phyloP scores from a whole-genome alignment of 2,797 vertebrate species.

The Squalus acanthias region DNA sequence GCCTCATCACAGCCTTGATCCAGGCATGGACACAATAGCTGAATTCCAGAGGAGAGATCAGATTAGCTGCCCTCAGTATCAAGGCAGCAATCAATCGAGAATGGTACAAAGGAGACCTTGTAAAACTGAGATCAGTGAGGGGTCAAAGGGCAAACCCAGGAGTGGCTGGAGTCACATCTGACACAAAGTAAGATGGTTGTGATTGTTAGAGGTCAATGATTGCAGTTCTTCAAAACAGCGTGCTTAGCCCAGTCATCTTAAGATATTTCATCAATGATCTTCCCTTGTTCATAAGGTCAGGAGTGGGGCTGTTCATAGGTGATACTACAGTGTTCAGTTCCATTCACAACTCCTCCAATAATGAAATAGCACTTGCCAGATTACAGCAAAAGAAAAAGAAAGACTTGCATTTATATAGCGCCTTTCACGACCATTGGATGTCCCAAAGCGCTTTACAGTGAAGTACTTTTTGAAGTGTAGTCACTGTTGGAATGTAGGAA shows the following conservation, averaged over 20 bases:
- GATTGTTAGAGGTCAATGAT: not conserved
- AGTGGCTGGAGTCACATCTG: not conserved
- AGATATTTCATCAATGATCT: too few relatives aligned
- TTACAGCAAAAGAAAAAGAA: not conserved
- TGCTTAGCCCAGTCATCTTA: too few relatives aligned
- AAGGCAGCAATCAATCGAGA: not conserved
- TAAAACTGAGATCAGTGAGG: not conserved
- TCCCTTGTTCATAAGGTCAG: too few relatives aligned
- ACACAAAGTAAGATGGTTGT: not conserved
- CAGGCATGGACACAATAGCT: not conserved
- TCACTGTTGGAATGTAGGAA: too few relatives aligned
- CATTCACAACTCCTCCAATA: not conserved
- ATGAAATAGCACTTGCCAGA: not conserved
- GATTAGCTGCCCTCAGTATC: not conserved
- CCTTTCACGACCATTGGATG: too few relatives aligned
- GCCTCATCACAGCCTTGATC: not conserved
- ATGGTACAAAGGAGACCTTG: too few relatives aligned
- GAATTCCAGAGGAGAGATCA: not conserved
- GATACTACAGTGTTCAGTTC: not conserved
- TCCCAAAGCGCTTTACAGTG: too few relatives aligned
- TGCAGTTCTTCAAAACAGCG: not conserved
- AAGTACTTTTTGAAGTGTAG: too few relatives aligned
- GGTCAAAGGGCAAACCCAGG: not conserved
- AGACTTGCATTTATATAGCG: too few relatives aligned
- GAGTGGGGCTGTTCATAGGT: not conserved